These are phyloP conservation scores for Spodoptera picta DNA, from an alignment of 2,888 invertebrate genomes.

Conservation along the genomic window DNA sequence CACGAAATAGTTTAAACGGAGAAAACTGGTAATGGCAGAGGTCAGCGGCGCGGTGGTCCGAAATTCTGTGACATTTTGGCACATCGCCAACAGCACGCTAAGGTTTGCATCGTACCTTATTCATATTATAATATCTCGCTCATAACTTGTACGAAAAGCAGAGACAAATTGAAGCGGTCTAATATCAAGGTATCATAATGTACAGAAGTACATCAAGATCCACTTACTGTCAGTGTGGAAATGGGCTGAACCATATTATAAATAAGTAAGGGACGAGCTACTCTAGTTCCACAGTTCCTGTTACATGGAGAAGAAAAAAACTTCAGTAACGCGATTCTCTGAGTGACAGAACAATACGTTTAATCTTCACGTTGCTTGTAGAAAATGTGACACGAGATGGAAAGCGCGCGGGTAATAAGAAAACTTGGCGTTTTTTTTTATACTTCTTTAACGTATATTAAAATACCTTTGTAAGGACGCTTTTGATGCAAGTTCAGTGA, in stretches of 20 bases:
- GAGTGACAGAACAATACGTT: slow-evolving; percentile 83
- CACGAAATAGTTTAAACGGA: slow-evolving; percentile 32
- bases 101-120: slow-evolving; percentile 46
- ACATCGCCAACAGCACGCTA: slow-evolving; percentile 36
- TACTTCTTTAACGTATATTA: slow-evolving; percentile 46
- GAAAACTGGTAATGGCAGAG: slow-evolving; percentile 45
- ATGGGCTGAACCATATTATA: slow-evolving; percentile 75
- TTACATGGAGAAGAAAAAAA: slow-evolving; percentile 77
- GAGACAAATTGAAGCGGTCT: slow-evolving; percentile 48
- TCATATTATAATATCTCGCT: slow-evolving; percentile 46
- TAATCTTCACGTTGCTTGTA: slow-evolving; percentile 75
- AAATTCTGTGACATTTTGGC: slow-evolving; percentile 49
- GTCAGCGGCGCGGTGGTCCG: slow-evolving; percentile 38
- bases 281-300: slow-evolving; percentile 76
- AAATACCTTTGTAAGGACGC: slow-evolving; percentile 39
- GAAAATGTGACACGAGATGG: slow-evolving; percentile 72
- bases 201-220: slow-evolving; percentile 71
- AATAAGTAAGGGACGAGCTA: slow-evolving; percentile 75
- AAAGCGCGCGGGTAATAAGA: slow-evolving; percentile 61
- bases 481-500: slow-evolving; percentile 40
- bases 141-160: slow-evolving; percentile 39
- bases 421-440: slow-evolving; percentile 55
- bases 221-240: slow-evolving; percentile 73
- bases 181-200: slow-evolving; percentile 59
- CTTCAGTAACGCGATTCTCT: slow-evolving; percentile 81